Evolutionary conservation across 2,888 invertebrate species (phyloP), one percentile per base, ranked within the genome.

Genomic region (Agrotis clavis): DNA sequence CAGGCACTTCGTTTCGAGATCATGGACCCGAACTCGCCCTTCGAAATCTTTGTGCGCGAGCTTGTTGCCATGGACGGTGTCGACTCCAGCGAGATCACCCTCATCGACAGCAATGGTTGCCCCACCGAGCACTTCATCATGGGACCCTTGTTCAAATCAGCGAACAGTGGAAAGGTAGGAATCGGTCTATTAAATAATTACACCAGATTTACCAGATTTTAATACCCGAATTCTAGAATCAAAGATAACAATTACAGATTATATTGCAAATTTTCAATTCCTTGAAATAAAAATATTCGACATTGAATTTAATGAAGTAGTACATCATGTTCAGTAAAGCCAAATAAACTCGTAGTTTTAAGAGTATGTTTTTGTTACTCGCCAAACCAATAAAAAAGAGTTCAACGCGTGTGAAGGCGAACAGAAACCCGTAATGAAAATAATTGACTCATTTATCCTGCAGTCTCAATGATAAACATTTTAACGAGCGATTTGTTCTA

Each of bases 1-100:
- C 86, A 96, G 96, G 98, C 98, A 50, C 97, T 99, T 70, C 97
- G 98, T 91, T 99, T 99, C 96, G 99, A 99, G 95, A 99, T 99
- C 89, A 97, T 99, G 93, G 99, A 99, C 93, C 98, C 97, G 90
- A 98, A 98, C 96, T 99, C 98, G 89, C 99, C 99, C 47, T 99
- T 98, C 96, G 99, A 99, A 96, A 99, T 99, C 90, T 99, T 99
- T 92, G 99, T 99, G 48, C 97, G 99, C 79, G 99, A 99, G 95
- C 97, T 99, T 89, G 98, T 99, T 72, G 99, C 99, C 68, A 98
- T 99, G 98, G 99, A 99, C 92, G 99, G 99, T 66, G 98, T 98
- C 64, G 99, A 99, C 92, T 98, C 98, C 85, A 98, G 98, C 90
- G 99, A 99, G 96, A 99, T 99, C 88, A 98, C 98, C 71, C 97